Evolutionary conservation across 2,797 vertebrate genomes (phyloP).

Genomic region (Halcyon leucocephala): DNA sequence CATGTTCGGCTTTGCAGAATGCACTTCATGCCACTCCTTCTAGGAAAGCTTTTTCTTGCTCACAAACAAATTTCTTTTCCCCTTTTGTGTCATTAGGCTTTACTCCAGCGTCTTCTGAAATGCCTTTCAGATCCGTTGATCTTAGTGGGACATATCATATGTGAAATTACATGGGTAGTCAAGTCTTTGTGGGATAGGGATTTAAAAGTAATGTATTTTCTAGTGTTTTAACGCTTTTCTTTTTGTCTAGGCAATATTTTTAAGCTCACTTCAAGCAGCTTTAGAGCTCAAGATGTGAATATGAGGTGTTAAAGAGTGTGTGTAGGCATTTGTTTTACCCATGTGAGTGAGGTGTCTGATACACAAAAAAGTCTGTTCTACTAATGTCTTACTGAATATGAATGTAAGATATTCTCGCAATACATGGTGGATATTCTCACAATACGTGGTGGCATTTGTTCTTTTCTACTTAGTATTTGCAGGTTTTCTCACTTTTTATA

Average conservation of each 20-base stretch:
- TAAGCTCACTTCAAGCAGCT: not conserved
- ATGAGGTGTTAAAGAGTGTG: not conserved
- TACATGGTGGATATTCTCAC: not conserved
- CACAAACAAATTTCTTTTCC: not conserved
- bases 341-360: not conserved
- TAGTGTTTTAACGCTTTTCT: not conserved
- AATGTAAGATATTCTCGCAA: not conserved
- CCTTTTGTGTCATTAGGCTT: not conserved
- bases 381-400: not conserved
- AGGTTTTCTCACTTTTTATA: not conserved
- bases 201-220: not conserved
- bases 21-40: not conserved
- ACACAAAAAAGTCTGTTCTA: not conserved
- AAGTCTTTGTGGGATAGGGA: not conserved
- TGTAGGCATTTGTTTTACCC: constrained; percentile 31
- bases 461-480: not conserved
- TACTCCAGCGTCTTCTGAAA: not conserved
- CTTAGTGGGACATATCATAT: not conserved
- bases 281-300: not conserved
- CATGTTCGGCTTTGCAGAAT: rapidly evolving
- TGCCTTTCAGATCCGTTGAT: not conserved
- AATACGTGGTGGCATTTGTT: rapidly evolving
- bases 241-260: not conserved
- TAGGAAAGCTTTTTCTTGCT: not conserved
- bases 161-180: not conserved